Base-by-base conservation (phyloP, 2,797 vertebrate genomes). In the Myotis planiceps region DNA sequence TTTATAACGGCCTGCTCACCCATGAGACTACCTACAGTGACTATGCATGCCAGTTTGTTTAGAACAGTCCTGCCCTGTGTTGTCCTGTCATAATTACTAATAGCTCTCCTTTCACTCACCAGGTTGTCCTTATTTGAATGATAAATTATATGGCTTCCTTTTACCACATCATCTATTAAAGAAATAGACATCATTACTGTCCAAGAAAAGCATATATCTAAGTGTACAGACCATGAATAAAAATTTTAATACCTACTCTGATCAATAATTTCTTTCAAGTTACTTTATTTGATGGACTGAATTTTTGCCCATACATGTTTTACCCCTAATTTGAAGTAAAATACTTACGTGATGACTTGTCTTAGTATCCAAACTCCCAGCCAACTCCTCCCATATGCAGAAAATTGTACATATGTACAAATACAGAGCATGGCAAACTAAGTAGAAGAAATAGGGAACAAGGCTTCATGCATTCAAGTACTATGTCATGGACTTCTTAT, bases 161-260 rank as follows among this genome's bases (percentile, higher is more conserved):
- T 91, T 89, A 87, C 49, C 47, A 49, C 3, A 49, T 69, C 47
- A 79, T 88, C 23, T 72, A n/a, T 63, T 89, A 80, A 95, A 81
- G 32, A 90, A 82, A 71, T 80, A 82, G 29, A 69, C n/a, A 55
- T 80, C 32, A 12, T 82, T 78, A 18, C 23, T 85, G n/a, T 63
- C 39, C 45, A 94, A 97, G 68, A 63, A 95, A 81, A 84, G 32
- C 39, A 9, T 75, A 16, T 55, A 66, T 90, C 66, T 71, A 75
- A 79, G 75, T 21, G 1, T 90, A 53, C 3, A 91, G 13, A 42
- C 23, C 29, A 13, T 29, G 5, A 86, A 51, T 80, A 72, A 75
- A 92, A 76, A 75, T 63, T 16, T 60, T 86, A 85, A 32, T 58
- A 19, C 37, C 34, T 84, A 58, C 16, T 94, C 39, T 90, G 53